phyloP scores from a whole-genome alignment of 1,140 invertebrate genomes.

The Diprion similis region DNA sequence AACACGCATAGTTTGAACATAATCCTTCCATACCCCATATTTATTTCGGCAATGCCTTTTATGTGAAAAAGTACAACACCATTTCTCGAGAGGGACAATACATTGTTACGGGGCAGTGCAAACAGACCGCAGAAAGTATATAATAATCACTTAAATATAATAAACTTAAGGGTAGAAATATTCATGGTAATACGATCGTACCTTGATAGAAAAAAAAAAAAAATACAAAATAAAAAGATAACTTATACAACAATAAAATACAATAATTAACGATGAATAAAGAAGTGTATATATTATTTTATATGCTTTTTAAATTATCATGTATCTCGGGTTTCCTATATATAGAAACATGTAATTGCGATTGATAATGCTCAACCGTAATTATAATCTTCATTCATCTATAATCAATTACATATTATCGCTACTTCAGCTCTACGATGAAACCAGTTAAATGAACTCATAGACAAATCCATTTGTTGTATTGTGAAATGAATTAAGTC shows the following conservation, averaged over 20 bases:
- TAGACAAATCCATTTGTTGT: too few species aligned
- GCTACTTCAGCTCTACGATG: background rate
- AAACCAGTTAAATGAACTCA: too few species aligned
- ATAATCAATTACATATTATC: background rate
- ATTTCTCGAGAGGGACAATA: constrained; percentile 51
- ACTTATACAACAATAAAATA: constrained; percentile 46
- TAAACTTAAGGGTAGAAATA: constrained; percentile 56
- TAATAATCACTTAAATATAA: constrained; percentile 52
- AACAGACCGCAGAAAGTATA: constrained; percentile 47
- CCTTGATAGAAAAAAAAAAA: constrained; percentile 69
- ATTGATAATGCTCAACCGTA: background rate
- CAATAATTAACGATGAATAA: constrained; percentile 30
- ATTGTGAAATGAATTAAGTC: too few species aligned
- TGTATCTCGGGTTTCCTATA: constrained; percentile 12
- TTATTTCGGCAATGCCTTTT: constrained; percentile 61
- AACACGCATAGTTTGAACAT: constrained; percentile 22
- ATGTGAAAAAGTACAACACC: constrained; percentile 62
- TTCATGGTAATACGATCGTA: constrained; percentile 54
- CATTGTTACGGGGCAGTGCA: constrained; percentile 37
- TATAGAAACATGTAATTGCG: constrained; percentile 15
- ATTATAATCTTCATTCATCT: background rate
- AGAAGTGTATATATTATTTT: constrained; percentile 18
- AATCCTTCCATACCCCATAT: constrained; percentile 59
- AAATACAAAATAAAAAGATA: constrained; percentile 12
- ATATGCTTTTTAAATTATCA: constrained; percentile 17